A percentile compares a stretch with the other conserved stretches of the same genome.
phyloP scores from a whole-genome alignment of 2,113 vertebrate species.

The Electrona antarctica region DNA sequence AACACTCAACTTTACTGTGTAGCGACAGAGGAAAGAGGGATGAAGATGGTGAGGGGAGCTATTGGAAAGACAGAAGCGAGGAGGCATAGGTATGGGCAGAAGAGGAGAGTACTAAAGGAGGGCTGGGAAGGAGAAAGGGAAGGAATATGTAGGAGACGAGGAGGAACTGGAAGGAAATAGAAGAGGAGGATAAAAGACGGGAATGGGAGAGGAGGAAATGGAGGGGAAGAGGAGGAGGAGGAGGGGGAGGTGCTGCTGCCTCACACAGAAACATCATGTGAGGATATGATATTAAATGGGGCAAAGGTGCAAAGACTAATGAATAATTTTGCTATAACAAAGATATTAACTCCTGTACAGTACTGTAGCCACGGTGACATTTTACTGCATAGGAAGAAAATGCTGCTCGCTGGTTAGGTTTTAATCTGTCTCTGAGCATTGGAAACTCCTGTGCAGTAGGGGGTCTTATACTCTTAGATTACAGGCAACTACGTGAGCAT shows the following conservation, averaged over 20 bases:
- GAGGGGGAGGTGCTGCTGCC: conserved; percentile 11
- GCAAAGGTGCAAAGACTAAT: conserved; percentile 44
- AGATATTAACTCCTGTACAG: conserved; percentile 42
- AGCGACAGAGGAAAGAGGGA: conserved; percentile 24
- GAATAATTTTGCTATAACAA: conserved; percentile 48
- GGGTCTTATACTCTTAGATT: conserved; percentile 35
- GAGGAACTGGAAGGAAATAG: conserved; percentile 15
- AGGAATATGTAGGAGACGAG: background rate
- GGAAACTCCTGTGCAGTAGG: conserved; percentile 55
- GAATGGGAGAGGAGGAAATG: conserved; percentile 6
- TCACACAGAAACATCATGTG: too few species aligned
- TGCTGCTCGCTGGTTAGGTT: conserved; percentile 40
- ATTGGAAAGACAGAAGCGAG: conserved; percentile 38
- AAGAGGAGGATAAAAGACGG: background rate
- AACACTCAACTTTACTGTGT: too few species aligned
- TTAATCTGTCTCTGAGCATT: conserved; percentile 45
- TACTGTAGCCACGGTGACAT: conserved; percentile 42
- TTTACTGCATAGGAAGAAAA: conserved; percentile 36
- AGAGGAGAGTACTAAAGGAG: background rate
- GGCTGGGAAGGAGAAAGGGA: background rate
- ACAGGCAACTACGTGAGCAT: conserved; percentile 65
- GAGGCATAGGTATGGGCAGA: background rate
- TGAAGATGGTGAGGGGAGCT: conserved; percentile 15
- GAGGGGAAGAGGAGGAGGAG: conserved; percentile 3
- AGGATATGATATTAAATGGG: background rate